Evolutionary conservation across 1,140 invertebrate species (phyloP).

Genomic region (Aphelenchoides avenae): DNA sequence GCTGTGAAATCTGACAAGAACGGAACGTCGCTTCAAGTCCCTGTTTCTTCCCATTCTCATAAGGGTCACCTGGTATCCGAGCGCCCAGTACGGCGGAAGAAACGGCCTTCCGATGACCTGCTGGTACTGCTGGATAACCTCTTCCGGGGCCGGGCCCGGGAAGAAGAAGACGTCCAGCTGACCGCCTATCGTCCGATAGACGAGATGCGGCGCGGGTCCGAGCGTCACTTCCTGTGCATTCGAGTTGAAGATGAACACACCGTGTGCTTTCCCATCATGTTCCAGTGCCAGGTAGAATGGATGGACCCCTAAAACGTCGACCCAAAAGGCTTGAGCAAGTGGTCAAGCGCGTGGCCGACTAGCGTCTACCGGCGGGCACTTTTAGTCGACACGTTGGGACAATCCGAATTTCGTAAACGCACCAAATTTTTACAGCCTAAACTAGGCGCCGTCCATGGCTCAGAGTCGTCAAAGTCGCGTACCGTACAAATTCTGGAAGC

Average conservation of each 20-base stretch:
- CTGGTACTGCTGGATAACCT: constrained; percentile 64
- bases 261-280: constrained; percentile 62
- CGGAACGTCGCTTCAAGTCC: too few relatives aligned
- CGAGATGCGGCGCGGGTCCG: constrained; percentile 51
- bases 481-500: constrained; percentile 51
- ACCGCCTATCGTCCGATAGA: constrained; percentile 56
- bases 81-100: constrained; percentile 63
- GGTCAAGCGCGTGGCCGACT: too few relatives aligned
- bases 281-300: constrained; percentile 66
- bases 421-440: too few relatives aligned
- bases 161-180: constrained; percentile 63
- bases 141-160: constrained; percentile 62
- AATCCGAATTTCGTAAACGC: background rate
- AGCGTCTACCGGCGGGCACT: background rate
- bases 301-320: constrained; percentile 62
- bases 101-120: constrained; percentile 56
- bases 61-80: too few relatives aligned
- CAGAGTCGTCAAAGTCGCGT: background rate
- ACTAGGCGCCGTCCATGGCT: too few relatives aligned
- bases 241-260: constrained; percentile 63
- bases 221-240: constrained; percentile 61
- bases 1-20: too few relatives aligned
- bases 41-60: too few relatives aligned
- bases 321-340: too few relatives aligned
- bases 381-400: background rate